phyloP scores from a whole-genome alignment of 2,797 vertebrate genomes.

The Helostoma temminkii region DNA sequence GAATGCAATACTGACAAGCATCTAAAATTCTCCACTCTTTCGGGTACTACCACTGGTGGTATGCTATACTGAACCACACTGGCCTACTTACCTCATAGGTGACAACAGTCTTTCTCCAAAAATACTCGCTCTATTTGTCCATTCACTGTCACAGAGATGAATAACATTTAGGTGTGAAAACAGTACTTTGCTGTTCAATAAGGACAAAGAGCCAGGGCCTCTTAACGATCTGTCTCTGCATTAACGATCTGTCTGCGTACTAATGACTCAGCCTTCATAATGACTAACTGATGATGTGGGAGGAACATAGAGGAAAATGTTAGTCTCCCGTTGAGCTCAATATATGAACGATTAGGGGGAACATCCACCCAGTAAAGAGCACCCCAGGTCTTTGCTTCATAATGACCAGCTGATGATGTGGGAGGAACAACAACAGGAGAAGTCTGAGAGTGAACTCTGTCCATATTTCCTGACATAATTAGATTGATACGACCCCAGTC shows the following conservation, averaged over 20 bases:
- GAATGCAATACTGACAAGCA: too few species aligned
- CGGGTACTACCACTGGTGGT: too few species aligned
- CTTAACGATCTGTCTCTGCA: constrained; percentile 67
- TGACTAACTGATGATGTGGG: constrained; percentile 76
- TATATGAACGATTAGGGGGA: constrained; percentile 53
- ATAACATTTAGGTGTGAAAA: constrained; percentile 69
- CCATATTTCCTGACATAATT: constrained; percentile 26
- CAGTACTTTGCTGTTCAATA: constrained; percentile 62
- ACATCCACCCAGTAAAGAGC: constrained; percentile 27
- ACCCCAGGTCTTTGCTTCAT: constrained; percentile 24
- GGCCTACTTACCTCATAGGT: too few species aligned
- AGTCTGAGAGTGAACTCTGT: constrained; percentile 35
- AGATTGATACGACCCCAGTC: constrained; percentile 27
- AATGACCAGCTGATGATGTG: constrained; percentile 61
- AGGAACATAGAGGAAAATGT: constrained; percentile 63
- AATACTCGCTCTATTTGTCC: constrained; percentile 30
- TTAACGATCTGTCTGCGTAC: constrained; percentile 68
- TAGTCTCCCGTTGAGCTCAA: constrained; percentile 58
- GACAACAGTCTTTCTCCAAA: constrained; percentile 26
- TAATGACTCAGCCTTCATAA: constrained; percentile 74
- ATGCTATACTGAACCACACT: too few species aligned
- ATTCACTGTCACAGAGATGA: constrained; percentile 54
- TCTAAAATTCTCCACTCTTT: too few species aligned
- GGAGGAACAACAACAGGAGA: constrained; percentile 55
- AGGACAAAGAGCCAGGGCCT: constrained; percentile 70